Evolutionary conservation across 1,140 invertebrate species (phyloP).

Genomic region (Drosophila tristis): DNA sequence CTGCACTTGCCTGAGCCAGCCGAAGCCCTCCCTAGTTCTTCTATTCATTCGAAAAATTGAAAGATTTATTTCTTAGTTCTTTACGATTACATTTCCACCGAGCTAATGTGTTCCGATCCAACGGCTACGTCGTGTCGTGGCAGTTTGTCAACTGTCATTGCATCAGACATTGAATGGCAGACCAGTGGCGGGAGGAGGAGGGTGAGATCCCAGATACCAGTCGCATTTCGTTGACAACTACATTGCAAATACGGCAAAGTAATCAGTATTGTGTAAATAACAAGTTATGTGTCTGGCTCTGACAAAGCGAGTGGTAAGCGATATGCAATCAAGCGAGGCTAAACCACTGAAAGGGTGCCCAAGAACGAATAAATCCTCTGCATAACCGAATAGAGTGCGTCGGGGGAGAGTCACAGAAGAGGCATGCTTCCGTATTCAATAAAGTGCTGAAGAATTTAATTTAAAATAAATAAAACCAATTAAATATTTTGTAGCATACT

Average conservation of each 20-base stretch:
- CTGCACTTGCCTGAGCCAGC: conserved; percentile 54
- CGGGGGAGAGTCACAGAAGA: not conserved
- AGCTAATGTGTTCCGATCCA: conserved; percentile 79
- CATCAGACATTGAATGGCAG: conserved; percentile 60
- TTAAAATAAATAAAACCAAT: not conserved
- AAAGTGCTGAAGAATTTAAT: not conserved
- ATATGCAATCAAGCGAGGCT: conserved; percentile 42
- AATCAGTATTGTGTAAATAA: conserved; percentile 69
- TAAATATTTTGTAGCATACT: conserved; percentile 5
- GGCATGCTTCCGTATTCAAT: not conserved
- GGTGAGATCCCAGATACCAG: conserved; percentile 15
- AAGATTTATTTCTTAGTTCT: conserved; percentile 82
- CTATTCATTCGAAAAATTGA: conserved; percentile 73
- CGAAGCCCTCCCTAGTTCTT: no score
- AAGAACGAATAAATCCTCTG: no score
- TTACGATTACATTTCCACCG: conserved; percentile 73
- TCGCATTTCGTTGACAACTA: conserved; percentile 64
- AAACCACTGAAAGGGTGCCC: conserved; percentile 23
- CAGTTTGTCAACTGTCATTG: conserved; percentile 77
- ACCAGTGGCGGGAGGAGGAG: conserved; percentile 6
- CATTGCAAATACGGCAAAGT: conserved; percentile 62
- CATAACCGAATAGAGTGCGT: not conserved
- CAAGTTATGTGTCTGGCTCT: conserved; percentile 44
- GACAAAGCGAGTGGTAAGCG: conserved; percentile 55
- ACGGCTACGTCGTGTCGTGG: conserved; percentile 46